Evolutionary conservation across 1,140 invertebrate species (phyloP).

Genomic region (Andrena cerasifolii): DNA sequence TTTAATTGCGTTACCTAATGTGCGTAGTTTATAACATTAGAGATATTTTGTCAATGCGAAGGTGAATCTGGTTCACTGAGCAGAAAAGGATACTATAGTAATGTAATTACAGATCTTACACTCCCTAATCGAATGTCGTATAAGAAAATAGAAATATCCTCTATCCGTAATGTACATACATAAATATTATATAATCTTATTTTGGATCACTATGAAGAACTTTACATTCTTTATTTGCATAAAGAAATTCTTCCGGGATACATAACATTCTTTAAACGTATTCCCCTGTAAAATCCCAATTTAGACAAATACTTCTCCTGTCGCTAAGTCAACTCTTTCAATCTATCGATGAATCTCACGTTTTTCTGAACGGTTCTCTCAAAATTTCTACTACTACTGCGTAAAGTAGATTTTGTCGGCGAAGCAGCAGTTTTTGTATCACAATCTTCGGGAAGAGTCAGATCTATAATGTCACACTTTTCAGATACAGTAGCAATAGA

Average conservation of each 20-base stretch:
- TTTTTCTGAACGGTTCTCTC: slow-evolving; percentile 66
- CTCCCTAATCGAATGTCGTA: slow-evolving; percentile 7
- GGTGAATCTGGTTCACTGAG: background rate
- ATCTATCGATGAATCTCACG: slow-evolving; percentile 72
- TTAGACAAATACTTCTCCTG: slow-evolving; percentile 34
- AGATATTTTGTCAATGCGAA: background rate
- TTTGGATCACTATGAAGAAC: background rate
- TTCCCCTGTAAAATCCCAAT: slow-evolving; percentile 27
- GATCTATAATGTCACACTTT: slow-evolving; percentile 36
- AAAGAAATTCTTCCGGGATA: background rate
- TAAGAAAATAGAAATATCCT: background rate
- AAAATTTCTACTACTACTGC: slow-evolving; percentile 45
- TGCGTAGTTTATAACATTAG: background rate
- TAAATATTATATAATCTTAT: slow-evolving; percentile 21
- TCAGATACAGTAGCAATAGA: slow-evolving; percentile 60
- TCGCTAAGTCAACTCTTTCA: slow-evolving; percentile 11
- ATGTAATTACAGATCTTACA: background rate
- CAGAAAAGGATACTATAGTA: background rate
- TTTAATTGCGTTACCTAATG: background rate
- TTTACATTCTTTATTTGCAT: slow-evolving; percentile 6
- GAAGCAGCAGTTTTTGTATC: slow-evolving; percentile 26
- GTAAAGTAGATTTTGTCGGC: slow-evolving; percentile 61
- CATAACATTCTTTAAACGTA: slow-evolving; percentile 10
- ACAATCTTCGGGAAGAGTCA: slow-evolving; percentile 12
- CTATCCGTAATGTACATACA: background rate